Evolutionary conservation across 2,797 vertebrate genomes (phyloP), one percentile per base, ranked within the genome.

Genomic region (Neopelma chrysocephalum): DNA sequence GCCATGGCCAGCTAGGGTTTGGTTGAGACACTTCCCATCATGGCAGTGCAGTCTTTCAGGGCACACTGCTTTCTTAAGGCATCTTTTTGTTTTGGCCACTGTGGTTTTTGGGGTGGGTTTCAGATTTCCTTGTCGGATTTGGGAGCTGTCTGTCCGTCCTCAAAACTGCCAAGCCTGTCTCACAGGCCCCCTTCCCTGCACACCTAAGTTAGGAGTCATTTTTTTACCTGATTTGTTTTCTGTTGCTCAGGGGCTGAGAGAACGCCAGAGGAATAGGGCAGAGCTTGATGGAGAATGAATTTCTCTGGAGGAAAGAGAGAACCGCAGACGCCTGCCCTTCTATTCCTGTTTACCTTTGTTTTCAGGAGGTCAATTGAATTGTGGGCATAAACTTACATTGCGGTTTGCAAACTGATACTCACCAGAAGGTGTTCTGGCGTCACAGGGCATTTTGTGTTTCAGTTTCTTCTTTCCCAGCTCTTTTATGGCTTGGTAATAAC

Each of bases 271-370:
- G 77, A 93, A 95, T 3, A 70, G 51, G 77, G 56, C 58, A 87
- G 51, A 90, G 29, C 73, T 82, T 87, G 83, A 82, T 38, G 12
- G 8, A 65, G 81, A 92, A 87, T 13, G 1, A 70, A 92, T 95
- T 95, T 84, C 81, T 95, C 93, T 72, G 78, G 88, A 93, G 83
- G 43, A 68, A 84, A 84, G 38, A 94, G 51, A 70, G 92, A 94
- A 94, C 90, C 42, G 0, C 90, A 96, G 92, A 82, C 1, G 51
- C 68, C 90, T 66, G 68, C 83, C 81, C 81, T 93, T 87, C 83
- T 84, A 85, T 90, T 92, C 92, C 89, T 95, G 90, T 94, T 97
- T 96, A 96, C 81, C 90, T 96, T 94, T 90, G 93, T 83, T 96
- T 96, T 94, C 81, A 90, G 93, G 92, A 96, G 88, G 88, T 96